Conservation (phyloP, 2,888 invertebrate species). For the Drosophila kambysellisi region DNA sequence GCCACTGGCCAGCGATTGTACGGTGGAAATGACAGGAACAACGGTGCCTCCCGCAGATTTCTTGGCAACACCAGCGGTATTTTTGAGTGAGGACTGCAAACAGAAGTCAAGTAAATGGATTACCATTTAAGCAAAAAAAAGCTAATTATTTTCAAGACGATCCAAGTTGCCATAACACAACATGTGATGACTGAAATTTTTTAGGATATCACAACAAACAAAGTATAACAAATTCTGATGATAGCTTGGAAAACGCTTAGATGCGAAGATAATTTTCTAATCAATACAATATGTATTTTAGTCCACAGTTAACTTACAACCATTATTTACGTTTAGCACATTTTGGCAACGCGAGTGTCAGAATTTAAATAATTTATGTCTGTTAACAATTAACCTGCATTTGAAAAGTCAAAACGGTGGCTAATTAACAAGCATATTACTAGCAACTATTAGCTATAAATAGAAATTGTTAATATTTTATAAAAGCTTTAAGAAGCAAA, state of each 20-base stretch:
- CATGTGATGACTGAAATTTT: too few species aligned
- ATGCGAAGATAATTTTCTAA: not conserved
- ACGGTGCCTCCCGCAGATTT: slow-evolving; percentile 75
- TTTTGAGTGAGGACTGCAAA: slow-evolving; percentile 52
- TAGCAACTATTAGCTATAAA: not conserved
- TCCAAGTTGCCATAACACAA: not conserved
- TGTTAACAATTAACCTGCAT: not conserved
- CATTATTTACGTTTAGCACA: not conserved
- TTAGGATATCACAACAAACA: too few species aligned
- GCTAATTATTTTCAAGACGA: not conserved
- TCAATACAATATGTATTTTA: not conserved
- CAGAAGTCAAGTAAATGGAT: not conserved
- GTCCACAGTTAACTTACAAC: not conserved
- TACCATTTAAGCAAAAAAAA: not conserved
- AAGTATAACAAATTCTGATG: not conserved
- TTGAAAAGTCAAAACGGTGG: not conserved
- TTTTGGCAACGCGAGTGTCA: too few species aligned
- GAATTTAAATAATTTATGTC: not conserved
- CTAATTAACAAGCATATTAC: not conserved
- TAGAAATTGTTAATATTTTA: not conserved
- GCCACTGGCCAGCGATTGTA: slow-evolving; percentile 88
- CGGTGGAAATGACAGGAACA: slow-evolving; percentile 90
- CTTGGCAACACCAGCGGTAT: slow-evolving; percentile 54
- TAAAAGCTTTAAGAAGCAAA: not conserved
- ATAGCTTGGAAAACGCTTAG: not conserved